Conservation (phyloP, 2,888 invertebrate genomes). For the Melieria crassipennis region DNA sequence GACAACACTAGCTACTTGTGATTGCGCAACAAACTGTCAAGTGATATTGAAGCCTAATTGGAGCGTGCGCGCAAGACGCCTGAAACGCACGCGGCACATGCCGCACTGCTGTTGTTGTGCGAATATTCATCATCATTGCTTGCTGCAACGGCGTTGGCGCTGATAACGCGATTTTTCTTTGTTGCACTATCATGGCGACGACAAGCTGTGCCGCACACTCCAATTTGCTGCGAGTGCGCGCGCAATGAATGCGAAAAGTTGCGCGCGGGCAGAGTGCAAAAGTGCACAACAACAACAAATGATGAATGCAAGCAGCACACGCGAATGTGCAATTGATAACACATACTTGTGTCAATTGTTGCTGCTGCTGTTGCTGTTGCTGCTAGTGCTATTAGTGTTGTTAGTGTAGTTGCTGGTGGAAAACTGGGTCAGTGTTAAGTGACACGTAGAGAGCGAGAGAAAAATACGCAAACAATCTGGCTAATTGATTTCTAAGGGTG, state of each 20-base stretch:
- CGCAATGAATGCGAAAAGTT: not conserved
- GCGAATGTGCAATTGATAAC: no score
- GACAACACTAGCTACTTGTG: not conserved
- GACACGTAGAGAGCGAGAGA: not conserved
- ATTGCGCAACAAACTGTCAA: slow-evolving; percentile 6
- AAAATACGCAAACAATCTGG: not conserved
- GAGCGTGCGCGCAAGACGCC: not conserved
- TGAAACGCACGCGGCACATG: not conserved
- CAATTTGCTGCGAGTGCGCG: not conserved
- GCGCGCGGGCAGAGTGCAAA: not conserved
- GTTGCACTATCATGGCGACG: not conserved
- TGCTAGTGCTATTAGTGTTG: not conserved
- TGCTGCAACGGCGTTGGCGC: not conserved
- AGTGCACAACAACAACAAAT: slow-evolving; percentile 10
- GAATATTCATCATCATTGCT: no score
- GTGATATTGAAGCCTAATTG: slow-evolving; percentile 21
- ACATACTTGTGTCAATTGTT: no score
- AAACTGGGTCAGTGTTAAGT: slow-evolving; percentile 9
- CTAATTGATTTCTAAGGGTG: not conserved
- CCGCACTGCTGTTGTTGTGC: no score
- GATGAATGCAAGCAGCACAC: not conserved
- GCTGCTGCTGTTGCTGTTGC: not conserved
- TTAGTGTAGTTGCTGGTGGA: slow-evolving; percentile 4
- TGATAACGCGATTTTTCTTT: not conserved
- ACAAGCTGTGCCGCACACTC: not conserved